Conservation (phyloP, 2,113 vertebrate genomes). For the Lepisosteus osseus region DNA sequence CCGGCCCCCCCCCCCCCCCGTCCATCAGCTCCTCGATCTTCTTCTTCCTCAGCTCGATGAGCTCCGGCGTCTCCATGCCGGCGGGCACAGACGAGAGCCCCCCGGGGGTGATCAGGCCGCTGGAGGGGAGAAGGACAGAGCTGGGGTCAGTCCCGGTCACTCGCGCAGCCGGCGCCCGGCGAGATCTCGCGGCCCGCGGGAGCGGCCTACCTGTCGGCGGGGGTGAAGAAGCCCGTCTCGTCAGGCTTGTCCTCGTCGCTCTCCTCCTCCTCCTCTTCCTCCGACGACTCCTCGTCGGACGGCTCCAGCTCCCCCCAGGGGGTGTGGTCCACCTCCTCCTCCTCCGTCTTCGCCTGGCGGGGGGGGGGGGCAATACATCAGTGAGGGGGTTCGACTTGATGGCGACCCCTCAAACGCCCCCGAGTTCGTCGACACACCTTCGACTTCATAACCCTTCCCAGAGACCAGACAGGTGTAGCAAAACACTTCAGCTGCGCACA, state of each 20-base stretch:
- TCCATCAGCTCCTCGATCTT: slow-evolving; percentile 94
- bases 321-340: slow-evolving; percentile 84
- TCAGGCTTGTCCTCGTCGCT: slow-evolving; percentile 92
- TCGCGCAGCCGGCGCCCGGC: no score
- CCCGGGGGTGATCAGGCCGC: slow-evolving; percentile 86
- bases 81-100: slow-evolving; percentile 87
- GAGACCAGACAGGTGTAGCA: no score
- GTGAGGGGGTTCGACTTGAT: no score
- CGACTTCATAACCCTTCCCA: no score
- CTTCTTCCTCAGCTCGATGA: slow-evolving; percentile 92
- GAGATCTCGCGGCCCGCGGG: no score
- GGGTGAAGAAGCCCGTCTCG: slow-evolving; percentile 87
- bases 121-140: slow-evolving; percentile 32
- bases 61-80: slow-evolving; percentile 88
- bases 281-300: slow-evolving; percentile 86
- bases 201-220: slow-evolving; percentile 78
- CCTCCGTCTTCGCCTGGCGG: slow-evolving; percentile 79
- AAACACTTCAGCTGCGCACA: not conserved
- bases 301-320: slow-evolving; percentile 90
- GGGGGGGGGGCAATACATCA: not conserved
- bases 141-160: not conserved
- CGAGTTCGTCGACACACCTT: not conserved
- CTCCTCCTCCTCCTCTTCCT: slow-evolving; percentile 90
- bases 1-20: slow-evolving; percentile 62
- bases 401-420: not conserved